Percentiles rank a stretch among this genome's conserved stretches.
phyloP scores from a whole-genome alignment of 2,888 invertebrate genomes.

The Acanthopleura granulata region DNA sequence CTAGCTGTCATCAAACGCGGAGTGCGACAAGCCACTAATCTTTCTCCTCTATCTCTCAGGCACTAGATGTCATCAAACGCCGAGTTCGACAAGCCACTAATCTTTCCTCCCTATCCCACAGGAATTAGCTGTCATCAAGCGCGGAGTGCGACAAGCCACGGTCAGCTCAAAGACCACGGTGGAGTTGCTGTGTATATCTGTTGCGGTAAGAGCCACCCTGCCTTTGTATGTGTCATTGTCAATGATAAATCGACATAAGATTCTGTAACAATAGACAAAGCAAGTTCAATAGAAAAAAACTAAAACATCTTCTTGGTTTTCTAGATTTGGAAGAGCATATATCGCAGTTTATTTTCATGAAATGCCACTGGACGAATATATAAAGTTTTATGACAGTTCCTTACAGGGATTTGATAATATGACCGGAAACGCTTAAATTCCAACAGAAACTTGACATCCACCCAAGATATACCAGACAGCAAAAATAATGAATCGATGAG shows the following conservation, averaged over 20 bases:
- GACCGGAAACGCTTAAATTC: not conserved
- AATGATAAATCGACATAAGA: too few relatives aligned
- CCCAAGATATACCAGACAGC: too few relatives aligned
- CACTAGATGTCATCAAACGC: too few relatives aligned
- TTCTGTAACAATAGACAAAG: too few relatives aligned
- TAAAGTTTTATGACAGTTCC: not conserved
- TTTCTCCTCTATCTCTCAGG: constrained; percentile 32
- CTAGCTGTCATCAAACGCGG: constrained; percentile 60
- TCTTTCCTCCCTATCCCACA: constrained; percentile 26
- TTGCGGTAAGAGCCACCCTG: constrained; percentile 39
- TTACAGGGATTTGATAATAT: not conserved
- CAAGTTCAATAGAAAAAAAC: too few relatives aligned
- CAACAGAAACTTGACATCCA: too few relatives aligned
- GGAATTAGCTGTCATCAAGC: constrained; percentile 18
- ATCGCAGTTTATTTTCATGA: too few relatives aligned
- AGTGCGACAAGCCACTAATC: constrained; percentile 32
- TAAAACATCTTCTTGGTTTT: too few relatives aligned
- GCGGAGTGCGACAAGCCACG: constrained; percentile 35
- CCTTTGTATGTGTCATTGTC: too few relatives aligned
- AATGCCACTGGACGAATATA: not conserved
- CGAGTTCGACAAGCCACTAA: too few relatives aligned
- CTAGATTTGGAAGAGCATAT: too few relatives aligned
- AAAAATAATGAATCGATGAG: too few relatives aligned
- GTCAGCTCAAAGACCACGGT: constrained; percentile 55
- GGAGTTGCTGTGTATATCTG: constrained; percentile 62